Evolutionary conservation across 2,113 vertebrate genomes (phyloP).

Genomic region (Sminthopsis crassicaudata): DNA sequence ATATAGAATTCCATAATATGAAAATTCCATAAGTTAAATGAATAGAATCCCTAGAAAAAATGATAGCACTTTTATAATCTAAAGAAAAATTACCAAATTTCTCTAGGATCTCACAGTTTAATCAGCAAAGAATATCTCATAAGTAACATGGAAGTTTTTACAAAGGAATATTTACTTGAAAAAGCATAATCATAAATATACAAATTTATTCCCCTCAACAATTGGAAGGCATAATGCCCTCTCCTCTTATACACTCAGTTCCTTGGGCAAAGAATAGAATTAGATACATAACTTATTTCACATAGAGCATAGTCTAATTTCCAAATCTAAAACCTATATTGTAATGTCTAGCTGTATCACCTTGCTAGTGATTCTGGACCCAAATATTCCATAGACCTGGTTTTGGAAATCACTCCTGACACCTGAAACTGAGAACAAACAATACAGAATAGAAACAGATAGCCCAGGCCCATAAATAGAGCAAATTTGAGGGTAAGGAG

Average conservation of each 20-base stretch:
- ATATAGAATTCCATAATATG: not conserved
- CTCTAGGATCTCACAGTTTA: not conserved
- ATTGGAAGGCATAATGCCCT: not conserved
- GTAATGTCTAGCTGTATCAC: not conserved
- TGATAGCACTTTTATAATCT: not conserved
- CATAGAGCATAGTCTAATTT: not conserved
- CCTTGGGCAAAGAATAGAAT: not conserved
- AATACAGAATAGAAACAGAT: not conserved
- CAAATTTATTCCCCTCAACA: not conserved
- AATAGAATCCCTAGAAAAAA: not conserved
- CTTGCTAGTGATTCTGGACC: not conserved
- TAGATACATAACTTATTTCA: not conserved
- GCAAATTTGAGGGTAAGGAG: not conserved
- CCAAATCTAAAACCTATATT: not conserved
- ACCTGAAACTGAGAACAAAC: not conserved
- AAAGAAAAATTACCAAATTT: not conserved
- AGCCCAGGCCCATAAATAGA: not conserved
- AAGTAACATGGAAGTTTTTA: not conserved
- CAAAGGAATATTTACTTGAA: not conserved
- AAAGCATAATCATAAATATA: not conserved
- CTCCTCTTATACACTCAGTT: not conserved
- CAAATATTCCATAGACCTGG: not conserved
- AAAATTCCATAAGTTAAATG: not conserved
- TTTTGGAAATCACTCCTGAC: not conserved
- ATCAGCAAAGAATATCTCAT: not conserved